Evolutionary conservation across 2,113 vertebrate genomes (phyloP).

Genomic region (Notothenia coriiceps): DNA sequence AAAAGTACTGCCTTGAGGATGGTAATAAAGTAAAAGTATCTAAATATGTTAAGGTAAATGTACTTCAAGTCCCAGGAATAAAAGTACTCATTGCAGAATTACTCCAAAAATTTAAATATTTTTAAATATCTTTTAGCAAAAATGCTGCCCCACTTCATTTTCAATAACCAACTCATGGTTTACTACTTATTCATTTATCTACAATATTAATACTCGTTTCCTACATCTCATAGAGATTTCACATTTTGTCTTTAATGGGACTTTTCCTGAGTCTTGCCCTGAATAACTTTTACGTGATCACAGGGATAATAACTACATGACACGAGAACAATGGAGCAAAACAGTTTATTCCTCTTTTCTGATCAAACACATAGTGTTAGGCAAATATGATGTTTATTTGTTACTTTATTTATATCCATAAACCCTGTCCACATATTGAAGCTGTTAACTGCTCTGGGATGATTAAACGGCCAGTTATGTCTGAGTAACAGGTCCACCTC

Average conservation of each 20-base stretch:
- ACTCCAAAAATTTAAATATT: too few relatives aligned
- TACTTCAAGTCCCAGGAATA: too few relatives aligned
- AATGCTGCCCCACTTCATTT: too few relatives aligned
- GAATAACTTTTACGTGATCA: background rate
- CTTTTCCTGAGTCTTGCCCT: background rate
- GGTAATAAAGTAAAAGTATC: too few relatives aligned
- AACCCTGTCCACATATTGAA: conserved; percentile 48
- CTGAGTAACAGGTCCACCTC: conserved; percentile 77
- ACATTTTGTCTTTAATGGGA: background rate
- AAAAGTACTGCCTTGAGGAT: too few relatives aligned
- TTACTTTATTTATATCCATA: conserved; percentile 1
- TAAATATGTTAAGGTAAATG: too few relatives aligned
- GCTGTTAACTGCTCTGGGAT: conserved; percentile 84
- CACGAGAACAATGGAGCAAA: background rate
- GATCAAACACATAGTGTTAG: background rate
- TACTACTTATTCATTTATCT: background rate
- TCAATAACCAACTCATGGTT: too few relatives aligned
- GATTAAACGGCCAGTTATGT: conserved; percentile 84
- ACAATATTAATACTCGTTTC: background rate
- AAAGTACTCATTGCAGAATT: too few relatives aligned
- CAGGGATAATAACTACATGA: background rate
- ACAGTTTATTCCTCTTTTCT: background rate
- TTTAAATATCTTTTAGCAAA: too few relatives aligned
- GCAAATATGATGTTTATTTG: background rate
- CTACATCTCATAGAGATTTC: background rate